A percentile compares a stretch with the other conserved stretches of the same genome.
These are phyloP conservation scores for Schizopygopsis pylzovi DNA, from an alignment of 2,797 vertebrate species.

Conservation along the genomic window DNA sequence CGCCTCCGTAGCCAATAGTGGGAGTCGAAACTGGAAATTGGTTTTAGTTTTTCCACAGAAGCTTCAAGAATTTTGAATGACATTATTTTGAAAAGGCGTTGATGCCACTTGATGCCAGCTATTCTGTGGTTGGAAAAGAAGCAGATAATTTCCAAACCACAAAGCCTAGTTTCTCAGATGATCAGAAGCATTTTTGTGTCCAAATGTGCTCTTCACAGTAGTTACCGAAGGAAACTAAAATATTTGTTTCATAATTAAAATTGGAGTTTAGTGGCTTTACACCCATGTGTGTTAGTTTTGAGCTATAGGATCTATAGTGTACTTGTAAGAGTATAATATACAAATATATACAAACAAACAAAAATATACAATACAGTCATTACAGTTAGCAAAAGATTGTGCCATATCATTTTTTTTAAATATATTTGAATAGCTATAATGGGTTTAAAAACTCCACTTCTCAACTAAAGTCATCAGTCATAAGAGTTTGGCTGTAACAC, in stretches of 20 bases:
- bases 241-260: not conserved
- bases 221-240: not conserved
- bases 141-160: not conserved
- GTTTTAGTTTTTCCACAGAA: not conserved
- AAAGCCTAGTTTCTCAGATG: not conserved
- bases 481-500: not conserved
- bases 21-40: slow-evolving; percentile 3
- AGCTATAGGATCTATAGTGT: not conserved
- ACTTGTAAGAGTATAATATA: not conserved
- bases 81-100: slow-evolving; percentile 10
- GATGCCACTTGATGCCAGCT: not conserved
- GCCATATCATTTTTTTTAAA: not conserved
- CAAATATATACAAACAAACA: not conserved
- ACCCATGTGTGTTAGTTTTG: not conserved
- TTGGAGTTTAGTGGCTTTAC: not conserved
- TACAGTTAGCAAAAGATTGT: not conserved
- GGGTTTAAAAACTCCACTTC: not conserved
- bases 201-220: not conserved
- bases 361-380: not conserved
- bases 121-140: not conserved
- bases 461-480: not conserved
- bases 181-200: too few species aligned
- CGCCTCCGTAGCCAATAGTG: slow-evolving; percentile 37
- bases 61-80: not conserved
- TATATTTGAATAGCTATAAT: not conserved